Evolutionary conservation across 2,888 invertebrate species (phyloP), one percentile per base, ranked within the genome.

Genomic region (Stegana nigrithorax): DNA sequence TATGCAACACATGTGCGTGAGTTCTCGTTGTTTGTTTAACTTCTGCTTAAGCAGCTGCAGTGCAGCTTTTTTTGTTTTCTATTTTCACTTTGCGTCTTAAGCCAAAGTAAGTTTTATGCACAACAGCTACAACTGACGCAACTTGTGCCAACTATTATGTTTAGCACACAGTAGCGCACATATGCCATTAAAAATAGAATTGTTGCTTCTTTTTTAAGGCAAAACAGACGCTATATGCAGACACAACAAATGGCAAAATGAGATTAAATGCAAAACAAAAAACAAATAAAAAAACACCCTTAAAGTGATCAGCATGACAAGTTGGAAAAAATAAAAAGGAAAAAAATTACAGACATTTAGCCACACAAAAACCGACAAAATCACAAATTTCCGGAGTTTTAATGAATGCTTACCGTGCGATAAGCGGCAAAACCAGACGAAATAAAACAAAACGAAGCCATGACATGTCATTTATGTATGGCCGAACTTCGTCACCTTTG

Each of bases 361-460:
- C 12, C 17, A 50, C 62, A 67, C 60, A 45, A 60, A 64, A 64
- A 59, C 32, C 73, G 67, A 69, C 68, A 75, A 76, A 77, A 78
- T 77, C 76, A 73, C 68, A 78, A 72, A 77, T 76, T 76, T 77
- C 78, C 75, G 78, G 64, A 71, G 76, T 57, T 73, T 69, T 73
- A 77, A 76, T 76, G 78, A 76, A 71, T 71, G 68, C 67, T 60
- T 60, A 57, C 62, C 66, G 19, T 50, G 60, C 21, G 67, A 21
- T 26, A 60, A 60, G 51, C 55, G 50, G 21, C 4, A 8, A 14
- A 29, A 32, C 47, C 12, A 32, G 36, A 55, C 25, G 47, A 32
- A 25, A 47, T 36, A 62, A 51, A 68, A 56, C 75, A 75, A 75
- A 74, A 75, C 73, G 73, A 76, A 62, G 59, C 44, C 47, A 59